Evolutionary conservation across 2,113 vertebrate genomes (phyloP).

Genomic region (Albula goreensis): DNA sequence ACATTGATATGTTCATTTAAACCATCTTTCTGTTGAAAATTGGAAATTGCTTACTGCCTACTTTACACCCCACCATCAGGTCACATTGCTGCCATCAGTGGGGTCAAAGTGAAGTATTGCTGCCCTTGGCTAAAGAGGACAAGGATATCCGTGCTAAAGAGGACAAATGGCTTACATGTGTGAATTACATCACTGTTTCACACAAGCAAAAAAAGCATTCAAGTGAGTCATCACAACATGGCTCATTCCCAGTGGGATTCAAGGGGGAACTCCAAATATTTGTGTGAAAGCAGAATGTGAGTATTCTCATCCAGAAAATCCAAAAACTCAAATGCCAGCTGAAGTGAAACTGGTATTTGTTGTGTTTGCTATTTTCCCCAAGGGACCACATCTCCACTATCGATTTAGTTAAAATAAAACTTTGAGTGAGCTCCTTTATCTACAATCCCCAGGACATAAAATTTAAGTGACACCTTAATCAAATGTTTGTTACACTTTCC

Average conservation of each 20-base stretch:
- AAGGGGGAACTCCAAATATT: slow-evolving; percentile 23
- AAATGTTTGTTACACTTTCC: too few relatives aligned
- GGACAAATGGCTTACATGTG: neutral
- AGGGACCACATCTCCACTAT: neutral
- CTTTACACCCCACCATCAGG: too few relatives aligned
- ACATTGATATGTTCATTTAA: too few relatives aligned
- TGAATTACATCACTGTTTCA: neutral
- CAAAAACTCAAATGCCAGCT: neutral
- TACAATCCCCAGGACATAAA: too few relatives aligned
- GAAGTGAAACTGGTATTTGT: neutral
- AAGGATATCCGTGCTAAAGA: neutral
- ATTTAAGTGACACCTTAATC: too few relatives aligned
- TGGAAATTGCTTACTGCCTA: too few relatives aligned
- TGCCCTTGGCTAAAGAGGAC: neutral
- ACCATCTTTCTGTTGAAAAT: too few relatives aligned
- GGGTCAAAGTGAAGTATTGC: neutral
- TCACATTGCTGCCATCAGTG: neutral
- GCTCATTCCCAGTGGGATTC: neutral
- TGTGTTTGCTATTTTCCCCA: neutral
- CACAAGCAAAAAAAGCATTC: neutral
- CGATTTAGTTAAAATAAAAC: neutral
- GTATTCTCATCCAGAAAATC: slow-evolving; percentile 20
- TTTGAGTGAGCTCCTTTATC: too few relatives aligned
- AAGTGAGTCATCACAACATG: slow-evolving; percentile 11
- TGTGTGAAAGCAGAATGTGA: slow-evolving; percentile 18